phyloP scores from a whole-genome alignment of 2,113 vertebrate genomes.

The Anhinga rufa region DNA sequence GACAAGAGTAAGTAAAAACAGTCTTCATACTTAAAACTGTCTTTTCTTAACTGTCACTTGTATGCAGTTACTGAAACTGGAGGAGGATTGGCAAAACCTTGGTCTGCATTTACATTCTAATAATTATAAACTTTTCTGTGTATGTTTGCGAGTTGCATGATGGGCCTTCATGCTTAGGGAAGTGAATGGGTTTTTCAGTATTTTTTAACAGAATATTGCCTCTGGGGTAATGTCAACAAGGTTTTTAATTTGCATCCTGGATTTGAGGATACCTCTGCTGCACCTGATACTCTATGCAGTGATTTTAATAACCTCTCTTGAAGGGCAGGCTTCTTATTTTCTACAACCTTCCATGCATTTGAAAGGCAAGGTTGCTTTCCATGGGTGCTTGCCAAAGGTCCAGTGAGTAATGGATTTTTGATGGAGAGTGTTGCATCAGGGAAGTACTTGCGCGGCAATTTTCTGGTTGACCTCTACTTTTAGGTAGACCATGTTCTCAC shows the following conservation, averaged over 20 bases:
- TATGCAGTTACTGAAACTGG: neutral
- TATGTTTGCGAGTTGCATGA: neutral
- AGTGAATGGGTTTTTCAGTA: fast-evolving
- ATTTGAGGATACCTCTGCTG: neutral
- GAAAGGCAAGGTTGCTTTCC: slow-evolving; percentile 27
- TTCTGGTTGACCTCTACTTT: slow-evolving; percentile 23
- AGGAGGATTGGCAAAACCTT: neutral
- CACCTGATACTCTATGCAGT: neutral
- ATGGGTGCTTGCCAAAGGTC: slow-evolving; percentile 15
- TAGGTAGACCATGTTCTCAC: neutral
- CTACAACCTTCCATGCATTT: neutral
- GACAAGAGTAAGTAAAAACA: neutral
- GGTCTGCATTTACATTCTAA: neutral
- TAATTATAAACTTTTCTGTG: neutral
- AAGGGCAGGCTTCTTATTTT: slow-evolving; percentile 8
- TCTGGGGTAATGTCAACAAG: neutral
- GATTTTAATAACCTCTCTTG: neutral
- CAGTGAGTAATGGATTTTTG: slow-evolving; percentile 43
- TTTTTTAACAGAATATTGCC: neutral
- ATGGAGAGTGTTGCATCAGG: neutral
- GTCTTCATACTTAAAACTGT: neutral
- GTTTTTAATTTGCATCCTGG: neutral
- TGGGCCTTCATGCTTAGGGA: neutral
- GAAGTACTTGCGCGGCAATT: neutral
- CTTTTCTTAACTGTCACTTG: neutral